Evolutionary conservation across 2,113 vertebrate species (phyloP).

Genomic region (Aramus guarauna): DNA sequence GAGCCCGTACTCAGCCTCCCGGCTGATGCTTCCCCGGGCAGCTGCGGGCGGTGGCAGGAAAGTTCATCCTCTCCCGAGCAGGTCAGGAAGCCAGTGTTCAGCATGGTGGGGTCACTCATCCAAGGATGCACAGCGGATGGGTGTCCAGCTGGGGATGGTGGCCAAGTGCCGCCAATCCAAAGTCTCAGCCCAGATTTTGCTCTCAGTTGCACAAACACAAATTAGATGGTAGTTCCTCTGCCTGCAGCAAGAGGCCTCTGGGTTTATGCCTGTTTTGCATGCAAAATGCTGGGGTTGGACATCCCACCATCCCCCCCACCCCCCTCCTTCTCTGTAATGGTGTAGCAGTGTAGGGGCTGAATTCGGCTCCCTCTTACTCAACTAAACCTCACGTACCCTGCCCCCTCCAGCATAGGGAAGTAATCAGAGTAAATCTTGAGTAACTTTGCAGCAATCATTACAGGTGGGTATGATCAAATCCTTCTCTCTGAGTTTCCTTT

Average conservation of each 20-base stretch:
- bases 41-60: neutral
- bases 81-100: neutral
- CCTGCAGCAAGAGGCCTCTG: neutral
- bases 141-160: neutral
- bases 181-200: neutral
- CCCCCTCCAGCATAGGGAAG: neutral
- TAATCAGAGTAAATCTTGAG: neutral
- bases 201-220: neutral
- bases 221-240: neutral
- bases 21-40: neutral
- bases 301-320: no score
- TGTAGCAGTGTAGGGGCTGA: fast-evolving
- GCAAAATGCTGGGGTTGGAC: neutral
- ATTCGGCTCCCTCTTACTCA: neutral
- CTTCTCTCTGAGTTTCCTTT: neutral
- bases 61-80: neutral
- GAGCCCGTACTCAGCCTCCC: neutral
- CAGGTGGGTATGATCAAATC: neutral
- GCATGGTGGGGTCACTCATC: fast-evolving
- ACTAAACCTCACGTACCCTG: neutral
- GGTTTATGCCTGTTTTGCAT: neutral
- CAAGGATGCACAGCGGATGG: neutral
- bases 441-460: neutral
- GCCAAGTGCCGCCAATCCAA: neutral
- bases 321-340: neutral